Evolutionary conservation across 2,888 invertebrate genomes (phyloP), one percentile per base, ranked within the genome.

Genomic region (Argynnis bischoffii): DNA sequence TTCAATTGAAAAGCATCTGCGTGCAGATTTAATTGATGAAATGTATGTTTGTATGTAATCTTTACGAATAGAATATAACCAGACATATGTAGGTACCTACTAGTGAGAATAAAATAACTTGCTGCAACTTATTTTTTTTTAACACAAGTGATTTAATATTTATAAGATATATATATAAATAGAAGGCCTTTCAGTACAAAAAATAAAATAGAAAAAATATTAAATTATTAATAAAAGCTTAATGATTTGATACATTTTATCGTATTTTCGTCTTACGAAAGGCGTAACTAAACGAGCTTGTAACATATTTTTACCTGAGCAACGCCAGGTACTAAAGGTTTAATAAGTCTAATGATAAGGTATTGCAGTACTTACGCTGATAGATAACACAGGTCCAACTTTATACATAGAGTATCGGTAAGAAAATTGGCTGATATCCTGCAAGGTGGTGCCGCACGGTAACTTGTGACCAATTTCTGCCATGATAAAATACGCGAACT

Each of bases 391-490:
- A 0, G 97, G 97, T 15, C 97, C 97, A 69, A 98, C 97, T 96
- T 99, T 99, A 92, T 96, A 99, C 97, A 99, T 97, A 72, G 97
- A 97, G 90, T 98, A 99, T 76, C 99, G 94, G 86, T 98, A 97
- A 11, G 98, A 98, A 85, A 96, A 97, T 83, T 96, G 96, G 81
- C 97, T 97, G 84, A 99, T 98, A 87, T 99, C 97, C 81, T 95
- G 95, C 59, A 98, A 93, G 68, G 96, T 96, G 18, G 97, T 97
- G 63, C 98, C 98, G 66, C 97, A 95, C 1, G 98, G 98, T 78
- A 98, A 90, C 89, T 97, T 97, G 89, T 98, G 96, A 5, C 96
- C 96, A 76, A 99, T 96, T 93, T 98, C 97, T 72, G 96, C 94
- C 96, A 97, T 96, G 77, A 99, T 97, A 83, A 95, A 97, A 86